Evolutionary conservation across 92 coral and sea anemone species (phyloP), one percentile per base, ranked within the genome.

Genomic region (Plumapathes pennacea): DNA sequence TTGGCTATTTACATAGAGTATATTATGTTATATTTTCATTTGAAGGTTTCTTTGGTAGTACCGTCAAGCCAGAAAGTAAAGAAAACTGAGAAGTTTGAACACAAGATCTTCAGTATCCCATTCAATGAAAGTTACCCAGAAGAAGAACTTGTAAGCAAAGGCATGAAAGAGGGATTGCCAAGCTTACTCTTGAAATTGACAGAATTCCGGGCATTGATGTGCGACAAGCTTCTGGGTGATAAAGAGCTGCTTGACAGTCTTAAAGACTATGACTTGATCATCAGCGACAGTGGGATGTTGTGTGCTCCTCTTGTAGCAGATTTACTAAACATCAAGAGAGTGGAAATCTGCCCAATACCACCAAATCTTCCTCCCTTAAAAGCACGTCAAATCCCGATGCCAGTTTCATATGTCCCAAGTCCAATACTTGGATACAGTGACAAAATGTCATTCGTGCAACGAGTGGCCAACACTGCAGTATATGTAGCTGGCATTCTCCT

Each of bases 31-130:
- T n/a, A n/a, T 17, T 32, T 10, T 30, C 2, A 0, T 6, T 37
- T 54, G 23, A 32, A 83, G 89, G 75, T 71, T 24, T 32, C 65
- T 1, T 20, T 83, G 14, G 43, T 83, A 18, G 80, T 69, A 15
- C 45, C 72, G 6, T 57, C 84, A 0, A 38, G 60, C 15, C 67
- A 70, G 24, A 68, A 40, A 43, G 33, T 82, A 36, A 50, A 69
- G 54, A 46, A 56, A 2, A 29, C 69, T 3, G 49, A 69, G 34
- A 49, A 57, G 3, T 43, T 83, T 1, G 55, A 53, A 12, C 83
- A 83, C 70, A 66, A 36, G 29, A 33, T 71, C 33, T 83, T 76
- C 71, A 48, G 77, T 29, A 84, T 71, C 0, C 85, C 89, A 2
- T 76, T 62, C 19, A 54, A 57, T 0, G 32, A 32, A 7, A 70